Evolutionary conservation across 2,888 invertebrate species (phyloP), one percentile per base, ranked within the genome.

Genomic region (Sylvicola fuscatus): DNA sequence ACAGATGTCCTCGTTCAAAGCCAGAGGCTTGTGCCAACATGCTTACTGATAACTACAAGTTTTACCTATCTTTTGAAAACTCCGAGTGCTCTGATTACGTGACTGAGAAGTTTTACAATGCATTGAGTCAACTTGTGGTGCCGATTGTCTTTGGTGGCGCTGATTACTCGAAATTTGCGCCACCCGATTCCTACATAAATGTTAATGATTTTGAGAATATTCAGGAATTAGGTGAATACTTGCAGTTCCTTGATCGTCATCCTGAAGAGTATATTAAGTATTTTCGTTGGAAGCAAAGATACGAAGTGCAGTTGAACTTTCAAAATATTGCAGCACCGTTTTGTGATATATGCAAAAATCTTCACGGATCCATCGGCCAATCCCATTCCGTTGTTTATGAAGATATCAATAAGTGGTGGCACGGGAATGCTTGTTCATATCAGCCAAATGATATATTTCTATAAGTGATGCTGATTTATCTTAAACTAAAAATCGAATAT

Each of bases 91-190:
- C 58, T 33, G 75, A 77, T 50, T 77, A 77, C 49, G 68, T 77
- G 28, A 74, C 75, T 1, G 75, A 76, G 48, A 76, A 77, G 49
- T 44, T 58, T 1, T 57, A 45, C 29, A 45, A 42, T 7, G 46
- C 46, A 1, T 39, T 57, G 16, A 38, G 42, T 16, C 50, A 48
- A 3, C 39, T 66, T 42, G 59, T 73, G 10, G 52, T 76, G 27
- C 75, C 75, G 2, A 64, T 75, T 3, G 73, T 72, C 6, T 72
- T 70, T 58, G 73, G 76, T 2, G 74, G 71, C n/a, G 67, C 66
- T 28, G 67, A 75, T 47, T 73, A 76, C 48, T 54, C 50, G 17
- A 50, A 56, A 3, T 63, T 66, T 31, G 61, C 70, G 2, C 76
- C 76, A 1, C 65, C 66, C 1, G 53, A 65, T 39, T 72, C 71